Evolutionary conservation across 2,113 vertebrate genomes (phyloP).

Genomic region (Eudyptes chrysolophus): DNA sequence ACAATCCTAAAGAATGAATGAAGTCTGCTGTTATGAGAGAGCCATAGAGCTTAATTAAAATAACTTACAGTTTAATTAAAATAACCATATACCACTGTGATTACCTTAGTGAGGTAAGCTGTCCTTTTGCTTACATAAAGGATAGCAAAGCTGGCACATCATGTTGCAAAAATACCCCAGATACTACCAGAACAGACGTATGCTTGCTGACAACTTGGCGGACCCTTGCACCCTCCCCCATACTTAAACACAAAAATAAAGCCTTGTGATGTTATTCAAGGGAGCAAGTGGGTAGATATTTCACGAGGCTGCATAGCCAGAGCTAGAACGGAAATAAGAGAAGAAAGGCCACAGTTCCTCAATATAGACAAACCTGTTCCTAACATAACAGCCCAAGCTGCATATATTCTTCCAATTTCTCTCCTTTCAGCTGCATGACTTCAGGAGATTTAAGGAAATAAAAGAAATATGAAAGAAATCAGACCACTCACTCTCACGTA

Average conservation of each 20-base stretch:
- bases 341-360: not conserved
- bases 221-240: not conserved
- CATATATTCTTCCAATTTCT: not conserved
- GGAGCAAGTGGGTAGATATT: not conserved
- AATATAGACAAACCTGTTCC: not conserved
- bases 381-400: not conserved
- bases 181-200: not conserved
- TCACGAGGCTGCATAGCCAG: not conserved
- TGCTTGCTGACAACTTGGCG: not conserved
- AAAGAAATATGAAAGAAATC: not conserved
- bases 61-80: constrained; percentile 13
- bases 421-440: not conserved
- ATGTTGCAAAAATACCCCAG: not conserved
- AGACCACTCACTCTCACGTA: not conserved
- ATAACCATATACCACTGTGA: not conserved
- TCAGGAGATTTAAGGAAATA: not conserved
- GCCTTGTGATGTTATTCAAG: not conserved
- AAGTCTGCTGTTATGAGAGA: not conserved
- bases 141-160: not conserved
- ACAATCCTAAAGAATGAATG: not conserved
- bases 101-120: not conserved
- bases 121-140: not conserved
- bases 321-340: not conserved
- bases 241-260: not conserved
- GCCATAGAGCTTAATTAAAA: not conserved